Base-by-base conservation (phyloP, 2,797 vertebrate genomes). In the Sebastes elongatus region DNA sequence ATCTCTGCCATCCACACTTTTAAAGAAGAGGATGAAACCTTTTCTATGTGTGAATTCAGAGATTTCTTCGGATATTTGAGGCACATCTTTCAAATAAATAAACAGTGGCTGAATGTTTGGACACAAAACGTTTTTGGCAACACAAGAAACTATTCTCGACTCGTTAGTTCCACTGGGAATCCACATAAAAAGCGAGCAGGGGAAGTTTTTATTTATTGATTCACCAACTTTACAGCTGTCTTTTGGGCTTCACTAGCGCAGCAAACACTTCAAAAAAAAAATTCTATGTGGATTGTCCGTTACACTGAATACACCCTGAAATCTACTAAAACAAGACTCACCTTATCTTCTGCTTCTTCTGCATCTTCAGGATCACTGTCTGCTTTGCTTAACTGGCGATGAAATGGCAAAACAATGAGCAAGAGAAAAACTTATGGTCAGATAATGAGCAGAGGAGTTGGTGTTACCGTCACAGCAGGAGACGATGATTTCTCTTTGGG, bases 331-430 rank as follows among this genome's bases (percentile, higher is more conserved):
- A 33, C 11, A 22, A 55, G 1, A 74, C 42, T 13, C 49, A 89
- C 89, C 0, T 83, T 76, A 27, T 85, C 72, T 9, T 76, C 82
- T 42, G 35, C 22, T 8, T 72, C 84, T 1, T 81, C 87, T 13
- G 6, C 8, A 4, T 88, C 83, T 18, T 94, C 88, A 13, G 61
- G 1, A n/a, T 64, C 90, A 28, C 73, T 71, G 64, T 71, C 78
- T 7, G 52, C 67, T 67, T 76, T 79, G 28, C 71, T 80, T 61
- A 88, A 52, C 91, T 92, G 76, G 1, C 0, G 46, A 20, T 4
- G 2, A 74, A 20, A 57, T 11, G 7, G 25, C 3, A 67, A 27
- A 80, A 53, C 16, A 55, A 56, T 7, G 11, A 71, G 63, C 6
- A 2, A 11, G n/a, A 61, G 5, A 27, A 18, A 20, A 23, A 3